Evolutionary conservation across 92 coral and sea anemone species (phyloP).

Genomic region (Porites rus): DNA sequence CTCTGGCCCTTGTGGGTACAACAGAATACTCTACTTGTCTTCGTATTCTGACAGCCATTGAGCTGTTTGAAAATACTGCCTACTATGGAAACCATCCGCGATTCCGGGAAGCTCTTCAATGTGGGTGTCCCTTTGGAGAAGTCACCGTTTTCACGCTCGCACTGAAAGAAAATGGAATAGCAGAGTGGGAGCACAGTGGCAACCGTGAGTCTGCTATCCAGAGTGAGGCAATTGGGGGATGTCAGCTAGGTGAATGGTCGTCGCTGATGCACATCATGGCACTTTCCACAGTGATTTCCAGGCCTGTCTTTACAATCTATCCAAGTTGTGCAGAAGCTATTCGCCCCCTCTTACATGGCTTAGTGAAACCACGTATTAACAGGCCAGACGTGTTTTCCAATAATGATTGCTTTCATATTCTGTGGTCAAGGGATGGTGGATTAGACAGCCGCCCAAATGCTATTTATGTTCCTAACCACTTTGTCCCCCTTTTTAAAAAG

Average conservation of each 20-base stretch:
- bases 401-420: conserved; percentile 34
- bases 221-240: conserved; percentile 22
- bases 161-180: conserved; percentile 25
- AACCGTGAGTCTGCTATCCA: conserved; percentile 4
- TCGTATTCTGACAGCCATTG: neutral
- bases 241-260: conserved; percentile 40
- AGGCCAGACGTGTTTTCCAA: neutral
- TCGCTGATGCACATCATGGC: conserved; percentile 42
- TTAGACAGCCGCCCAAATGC: conserved; percentile 61
- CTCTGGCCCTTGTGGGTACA: neutral
- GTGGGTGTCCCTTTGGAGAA: conserved; percentile 49
- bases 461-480: conserved; percentile 62
- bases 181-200: conserved; percentile 24
- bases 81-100: conserved; percentile 43
- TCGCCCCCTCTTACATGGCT: conserved; percentile 50
- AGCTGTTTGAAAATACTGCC: conserved; percentile 33
- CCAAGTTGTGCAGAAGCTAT: conserved; percentile 35
- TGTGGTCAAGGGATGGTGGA: conserved; percentile 63
- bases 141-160: conserved; percentile 35
- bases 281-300: conserved; percentile 30
- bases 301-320: conserved; percentile 42
- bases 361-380: conserved; percentile 16
- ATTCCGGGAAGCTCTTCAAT: conserved; percentile 23
- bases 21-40: neutral
- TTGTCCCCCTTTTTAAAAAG: conserved; percentile 43